Conservation (phyloP, 2,113 vertebrate genomes). For the Anolis sagrei region DNA sequence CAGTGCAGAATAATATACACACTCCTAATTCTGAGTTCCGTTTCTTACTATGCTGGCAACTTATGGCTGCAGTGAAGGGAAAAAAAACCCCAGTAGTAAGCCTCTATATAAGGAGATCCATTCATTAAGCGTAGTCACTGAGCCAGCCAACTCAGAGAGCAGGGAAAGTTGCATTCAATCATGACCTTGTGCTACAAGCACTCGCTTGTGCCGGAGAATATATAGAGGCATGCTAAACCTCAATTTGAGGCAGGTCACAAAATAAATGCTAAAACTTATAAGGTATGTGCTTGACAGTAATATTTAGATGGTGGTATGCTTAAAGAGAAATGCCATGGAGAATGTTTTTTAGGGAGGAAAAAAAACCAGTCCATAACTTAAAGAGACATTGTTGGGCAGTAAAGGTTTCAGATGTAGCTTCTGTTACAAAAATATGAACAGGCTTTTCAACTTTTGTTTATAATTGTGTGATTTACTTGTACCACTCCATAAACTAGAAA, state of each 20-base stretch:
- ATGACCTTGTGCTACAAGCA: slow-evolving; percentile 74
- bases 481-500: not conserved
- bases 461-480: slow-evolving; percentile 26
- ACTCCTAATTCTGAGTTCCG: slow-evolving; percentile 45
- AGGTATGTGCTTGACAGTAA: slow-evolving; percentile 57
- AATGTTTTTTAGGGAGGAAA: slow-evolving; percentile 38
- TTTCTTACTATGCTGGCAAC: slow-evolving; percentile 28
- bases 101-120: slow-evolving; percentile 68
- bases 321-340: slow-evolving; percentile 53
- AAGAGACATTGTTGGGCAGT: slow-evolving; percentile 45
- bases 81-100: slow-evolving; percentile 15
- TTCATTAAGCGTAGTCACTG: slow-evolving; percentile 62
- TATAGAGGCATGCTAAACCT: slow-evolving; percentile 82
- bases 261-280: slow-evolving; percentile 70
- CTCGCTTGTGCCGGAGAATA: slow-evolving; percentile 83
- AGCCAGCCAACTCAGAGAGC: slow-evolving; percentile 43
- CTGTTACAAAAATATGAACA: not conserved
- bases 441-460: slow-evolving; percentile 36
- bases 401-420: slow-evolving; percentile 24
- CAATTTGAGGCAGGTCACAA: slow-evolving; percentile 67
- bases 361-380: slow-evolving; percentile 56
- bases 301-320: slow-evolving; percentile 46
- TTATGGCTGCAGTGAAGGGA: not conserved
- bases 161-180: slow-evolving; percentile 63
- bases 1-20: slow-evolving; percentile 42